Evolutionary conservation across 2,797 vertebrate species (phyloP).

Genomic region (Muscicapa comitata): DNA sequence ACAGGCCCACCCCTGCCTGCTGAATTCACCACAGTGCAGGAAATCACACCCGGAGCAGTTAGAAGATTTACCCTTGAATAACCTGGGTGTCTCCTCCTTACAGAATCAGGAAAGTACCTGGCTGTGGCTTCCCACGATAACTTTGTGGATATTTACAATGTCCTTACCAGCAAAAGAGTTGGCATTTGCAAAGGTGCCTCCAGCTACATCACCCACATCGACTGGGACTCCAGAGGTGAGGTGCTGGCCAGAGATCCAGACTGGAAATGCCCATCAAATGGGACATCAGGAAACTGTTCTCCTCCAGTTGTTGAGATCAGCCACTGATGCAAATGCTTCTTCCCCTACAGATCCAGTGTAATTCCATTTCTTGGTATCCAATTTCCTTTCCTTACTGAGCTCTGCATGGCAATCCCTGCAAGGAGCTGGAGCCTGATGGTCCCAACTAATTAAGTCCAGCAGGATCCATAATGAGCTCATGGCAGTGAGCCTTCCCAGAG

Average conservation of each 20-base stretch:
- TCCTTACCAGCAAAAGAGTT: conserved; percentile 93
- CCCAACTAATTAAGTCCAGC: not conserved
- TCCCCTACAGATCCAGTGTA: not conserved
- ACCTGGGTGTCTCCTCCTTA: conserved; percentile 4
- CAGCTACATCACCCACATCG: conserved; percentile 92
- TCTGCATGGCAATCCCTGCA: not conserved
- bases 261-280: not conserved
- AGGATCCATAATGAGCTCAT: not conserved
- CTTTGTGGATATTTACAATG: conserved; percentile 97
- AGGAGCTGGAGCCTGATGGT: not conserved
- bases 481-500: not conserved
- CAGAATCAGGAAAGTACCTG: conserved; percentile 93
- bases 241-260: not conserved
- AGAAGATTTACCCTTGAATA: not conserved
- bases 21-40: not conserved
- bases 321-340: not conserved
- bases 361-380: not conserved
- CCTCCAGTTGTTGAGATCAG: not conserved
- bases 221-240: conserved; percentile 94
- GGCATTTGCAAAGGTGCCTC: conserved; percentile 94
- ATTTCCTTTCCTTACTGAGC: not conserved
- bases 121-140: conserved; percentile 95
- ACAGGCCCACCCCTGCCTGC: too few relatives aligned
- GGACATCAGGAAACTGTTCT: not conserved
- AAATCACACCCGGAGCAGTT: not conserved